Evolutionary conservation across 2,797 vertebrate genomes (phyloP).

Genomic region (Tokudaia muenninki): DNA sequence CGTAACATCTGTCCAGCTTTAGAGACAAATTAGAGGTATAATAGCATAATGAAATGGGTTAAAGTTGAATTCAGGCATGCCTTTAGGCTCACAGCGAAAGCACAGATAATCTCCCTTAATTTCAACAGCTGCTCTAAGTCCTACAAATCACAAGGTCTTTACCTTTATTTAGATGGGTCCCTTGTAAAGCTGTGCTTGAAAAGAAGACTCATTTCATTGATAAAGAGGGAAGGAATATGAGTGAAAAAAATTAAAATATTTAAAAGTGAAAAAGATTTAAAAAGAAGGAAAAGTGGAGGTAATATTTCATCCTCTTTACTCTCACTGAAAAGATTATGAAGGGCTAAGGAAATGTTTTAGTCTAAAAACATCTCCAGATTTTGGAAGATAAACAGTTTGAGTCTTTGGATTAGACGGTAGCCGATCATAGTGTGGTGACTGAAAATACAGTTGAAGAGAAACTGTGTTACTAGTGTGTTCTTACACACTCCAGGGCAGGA

Average conservation of each 20-base stretch:
- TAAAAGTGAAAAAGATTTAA: not conserved
- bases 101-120: conserved; percentile 79
- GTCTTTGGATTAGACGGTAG: not conserved
- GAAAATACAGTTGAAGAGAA: conserved; percentile 27
- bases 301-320: not conserved
- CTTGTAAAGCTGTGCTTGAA: not conserved
- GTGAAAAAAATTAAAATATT: not conserved
- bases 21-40: not conserved
- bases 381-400: not conserved
- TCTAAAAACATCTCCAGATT: not conserved
- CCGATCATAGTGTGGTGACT: not conserved
- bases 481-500: not conserved
- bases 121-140: conserved; percentile 70
- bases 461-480: not conserved
- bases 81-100: conserved; percentile 77
- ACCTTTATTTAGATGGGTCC: not conserved
- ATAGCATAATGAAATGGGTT: not conserved
- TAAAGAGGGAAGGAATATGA: not conserved
- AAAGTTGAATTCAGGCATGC: conserved; percentile 56
- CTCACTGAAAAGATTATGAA: not conserved
- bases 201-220: not conserved
- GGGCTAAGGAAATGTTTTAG: not conserved
- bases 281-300: not conserved
- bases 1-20: not conserved
- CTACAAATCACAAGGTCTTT: not conserved